Evolutionary conservation across 2,113 vertebrate species (phyloP), one percentile per base, ranked within the genome.

Genomic region (Ophthalmolycus amberensis): DNA sequence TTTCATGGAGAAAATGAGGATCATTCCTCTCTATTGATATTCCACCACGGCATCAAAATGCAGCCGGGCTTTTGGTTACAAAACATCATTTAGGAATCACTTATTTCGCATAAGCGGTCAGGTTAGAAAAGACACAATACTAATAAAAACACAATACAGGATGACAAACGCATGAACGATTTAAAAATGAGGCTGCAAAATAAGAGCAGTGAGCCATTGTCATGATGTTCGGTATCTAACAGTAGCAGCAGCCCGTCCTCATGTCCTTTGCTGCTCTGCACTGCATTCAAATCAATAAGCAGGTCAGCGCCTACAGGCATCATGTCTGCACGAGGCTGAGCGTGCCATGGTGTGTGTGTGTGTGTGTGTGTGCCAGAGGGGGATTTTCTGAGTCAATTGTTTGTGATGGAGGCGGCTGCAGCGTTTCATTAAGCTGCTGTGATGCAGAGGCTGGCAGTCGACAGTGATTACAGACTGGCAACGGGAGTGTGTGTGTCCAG

Each of bases 341-440:
- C 1, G 20, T 88, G 83, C 25, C 4, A 65, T 27, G 76, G 15
- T 50, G 46, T 34, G 18, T 9, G 48, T 52, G 48, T 83, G 77
- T 76, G 81, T 82, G 27, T 70, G 82, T 58, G 11, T 65, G 77
- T 67, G 82, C 69, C 83, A 83, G 75, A 78, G 75, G 77, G 84
- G 90, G 88, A 90, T 93, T 93, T 93, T 92, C 86, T 46, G 76
- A 85, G 75, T 87, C 84, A 77, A 69, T 91, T 66, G 65, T 65
- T 67, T 40, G 82, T 79, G 84, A 91, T 89, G 87, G 82, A 88
- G 77, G 84, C 65, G 67, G 82, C 68, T 79, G 71, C 84, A 80
- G 74, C 59, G 12, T 91, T 93, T 88, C 74, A 84, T 88, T 94
- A 93, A 95, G 93, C 93, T 74, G 85, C 88, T 76, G 83, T 75